A percentile compares a stretch with the other conserved stretches of the same genome.
Conservation (phyloP, 2,113 vertebrate species). For the Halichoeres trimaculatus region DNA sequence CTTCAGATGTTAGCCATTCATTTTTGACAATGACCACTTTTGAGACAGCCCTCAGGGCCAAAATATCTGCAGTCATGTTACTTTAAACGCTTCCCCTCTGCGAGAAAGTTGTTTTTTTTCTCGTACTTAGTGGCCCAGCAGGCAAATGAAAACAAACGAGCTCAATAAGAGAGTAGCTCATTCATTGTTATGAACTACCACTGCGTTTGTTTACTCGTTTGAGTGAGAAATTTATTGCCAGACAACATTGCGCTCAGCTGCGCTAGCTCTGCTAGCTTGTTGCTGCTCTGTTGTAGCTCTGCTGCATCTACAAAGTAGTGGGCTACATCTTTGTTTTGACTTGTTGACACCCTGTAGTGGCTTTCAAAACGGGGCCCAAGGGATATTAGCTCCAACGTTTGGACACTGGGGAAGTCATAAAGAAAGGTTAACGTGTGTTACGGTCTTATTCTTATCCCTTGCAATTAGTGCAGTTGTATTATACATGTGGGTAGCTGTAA, state of each 20-base stretch:
- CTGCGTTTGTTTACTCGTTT: conserved; percentile 66
- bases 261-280: conserved; percentile 38
- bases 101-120: conserved; percentile 57
- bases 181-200: conserved; percentile 65
- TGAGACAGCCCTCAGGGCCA: conserved; percentile 60
- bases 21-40: conserved; percentile 69
- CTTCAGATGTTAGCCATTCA: conserved; percentile 62
- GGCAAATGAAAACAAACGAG: conserved; percentile 69
- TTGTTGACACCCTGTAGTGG: conserved; percentile 14
- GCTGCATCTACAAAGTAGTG: conserved; percentile 16
- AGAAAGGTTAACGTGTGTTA: conserved; percentile 5
- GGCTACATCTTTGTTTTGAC: conserved; percentile 45
- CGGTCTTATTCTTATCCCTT: conserved; percentile 16
- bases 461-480: conserved; percentile 34
- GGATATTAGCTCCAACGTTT: background rate
- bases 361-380: conserved; percentile 7
- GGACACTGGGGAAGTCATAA: conserved; percentile 24
- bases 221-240: conserved; percentile 11
- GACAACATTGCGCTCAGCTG: background rate
- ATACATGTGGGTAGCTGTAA: conserved; percentile 17
- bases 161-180: conserved; percentile 65
- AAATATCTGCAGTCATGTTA: conserved; percentile 50
- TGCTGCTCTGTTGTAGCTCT: conserved; percentile 26
- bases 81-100: conserved; percentile 45
- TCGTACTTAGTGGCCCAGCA: conserved; percentile 38